Evolutionary conservation across 2,797 vertebrate species (phyloP).

Genomic region (Hozukius guyotensis): DNA sequence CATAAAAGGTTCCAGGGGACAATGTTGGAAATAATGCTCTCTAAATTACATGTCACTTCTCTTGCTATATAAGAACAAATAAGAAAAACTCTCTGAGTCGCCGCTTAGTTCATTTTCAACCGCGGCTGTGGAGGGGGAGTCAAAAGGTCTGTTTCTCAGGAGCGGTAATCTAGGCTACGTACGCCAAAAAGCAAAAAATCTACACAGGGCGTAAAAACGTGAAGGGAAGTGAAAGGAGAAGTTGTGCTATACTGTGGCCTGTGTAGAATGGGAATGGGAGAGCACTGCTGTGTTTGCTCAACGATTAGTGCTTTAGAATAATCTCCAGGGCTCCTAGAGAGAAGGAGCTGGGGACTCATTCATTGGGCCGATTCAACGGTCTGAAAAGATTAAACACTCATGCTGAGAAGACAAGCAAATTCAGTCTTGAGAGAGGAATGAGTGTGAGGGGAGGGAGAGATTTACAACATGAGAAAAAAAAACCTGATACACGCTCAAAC

Average conservation of each 20-base stretch:
- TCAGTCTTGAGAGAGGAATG: conserved; percentile 95
- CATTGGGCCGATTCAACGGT: conserved; percentile 97
- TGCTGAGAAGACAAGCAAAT: conserved; percentile 99
- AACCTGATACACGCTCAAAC: conserved; percentile 67
- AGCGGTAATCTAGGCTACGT: conserved; percentile 75
- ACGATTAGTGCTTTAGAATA: conserved; percentile 99
- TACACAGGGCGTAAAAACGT: conserved; percentile 69
- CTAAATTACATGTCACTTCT: conserved; percentile 84
- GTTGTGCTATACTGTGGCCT: conserved; percentile 94
- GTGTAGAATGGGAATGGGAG: conserved; percentile 93
- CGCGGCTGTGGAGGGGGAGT: conserved; percentile 52
- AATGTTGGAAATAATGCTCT: conserved; percentile 83
- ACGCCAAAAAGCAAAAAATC: conserved; percentile 74
- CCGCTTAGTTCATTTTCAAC: conserved; percentile 64
- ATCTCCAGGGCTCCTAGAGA: conserved; percentile 97
- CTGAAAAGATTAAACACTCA: conserved; percentile 99
- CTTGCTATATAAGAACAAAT: conserved; percentile 73
- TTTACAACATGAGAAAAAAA: conserved; percentile 54
- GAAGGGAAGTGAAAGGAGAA: conserved; percentile 80
- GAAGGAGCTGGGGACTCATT: conserved; percentile 97
- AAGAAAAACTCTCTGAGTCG: conserved; percentile 65
- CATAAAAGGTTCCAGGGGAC: conserved; percentile 83
- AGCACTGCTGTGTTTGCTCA: conserved; percentile 99
- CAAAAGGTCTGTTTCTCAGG: conserved; percentile 76
- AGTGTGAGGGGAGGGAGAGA: conserved; percentile 84